Evolutionary conservation across 2,888 invertebrate genomes (phyloP), one percentile per base, ranked within the genome.

Genomic region (Drosophila pseudotalamancana): DNA sequence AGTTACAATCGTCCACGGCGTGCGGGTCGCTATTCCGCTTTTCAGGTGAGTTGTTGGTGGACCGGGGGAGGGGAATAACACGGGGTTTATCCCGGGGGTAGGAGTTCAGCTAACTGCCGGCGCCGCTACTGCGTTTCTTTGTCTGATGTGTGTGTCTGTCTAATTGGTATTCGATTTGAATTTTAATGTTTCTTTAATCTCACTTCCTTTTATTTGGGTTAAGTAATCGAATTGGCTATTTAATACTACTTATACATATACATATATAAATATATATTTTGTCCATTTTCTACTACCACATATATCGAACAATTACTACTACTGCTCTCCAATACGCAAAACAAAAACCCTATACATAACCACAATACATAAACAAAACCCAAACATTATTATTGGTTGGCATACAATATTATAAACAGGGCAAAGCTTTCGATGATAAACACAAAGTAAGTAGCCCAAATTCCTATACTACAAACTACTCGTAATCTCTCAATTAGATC

Each of bases 21-120:
- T 87, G 97, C 96, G 48, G 97, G 97, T 39, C 93, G 99, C 68
- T 99, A 99, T 92, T 99, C 99, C 0, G 98, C 98, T 19, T 99
- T 99, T 92, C 99, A 99, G 95, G 99, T 97, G 92, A 86, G 88
- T 82, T 71, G 14, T 18, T 42, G 39, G 37, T 9, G 23, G 25
- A 31, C 25, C 39, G 31, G 40, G 27, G 12, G 23, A 5, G 4
- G 21, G 37, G 35, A 14, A 27, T 16, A n/a, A n/a, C n/a, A n/a
- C 19, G 21, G 31, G 31, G 19, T 19, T 27, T n/a, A 27, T 18
- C 34, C 48, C 35, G 35, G 49, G n/a, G 31, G 16, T 6, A 32
- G 49, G 32, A 23, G 42, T 34, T 43, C 32, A 40, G 65, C 42
- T 18, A 46, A 42, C 29, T 55, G 72, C 72, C 53, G 68, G 49